Conservation (phyloP, 2,888 invertebrate genomes). For the Habroteleia sp. region DNA sequence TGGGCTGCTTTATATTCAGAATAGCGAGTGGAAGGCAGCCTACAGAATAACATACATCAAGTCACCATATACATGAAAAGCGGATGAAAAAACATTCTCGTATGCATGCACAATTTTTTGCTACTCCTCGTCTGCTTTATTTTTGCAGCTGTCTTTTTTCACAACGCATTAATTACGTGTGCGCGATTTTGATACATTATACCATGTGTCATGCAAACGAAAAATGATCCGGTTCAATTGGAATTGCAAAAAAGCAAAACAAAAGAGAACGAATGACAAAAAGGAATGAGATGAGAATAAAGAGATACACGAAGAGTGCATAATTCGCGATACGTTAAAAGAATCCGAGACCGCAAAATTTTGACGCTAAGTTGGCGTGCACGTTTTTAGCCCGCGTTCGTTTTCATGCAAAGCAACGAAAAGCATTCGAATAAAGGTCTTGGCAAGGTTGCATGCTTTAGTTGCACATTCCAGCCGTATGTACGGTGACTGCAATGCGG, state of each 20-base stretch:
- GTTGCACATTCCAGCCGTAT: conserved; percentile 58
- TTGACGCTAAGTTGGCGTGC: conserved; percentile 27
- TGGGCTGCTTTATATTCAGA: conserved; percentile 73
- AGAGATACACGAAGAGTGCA: neutral
- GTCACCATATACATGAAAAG: conserved; percentile 62
- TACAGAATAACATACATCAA: conserved; percentile 62
- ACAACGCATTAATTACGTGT: conserved; percentile 54
- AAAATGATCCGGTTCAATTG: neutral
- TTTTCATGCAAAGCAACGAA: conserved; percentile 52
- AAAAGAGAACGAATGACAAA: too few species aligned
- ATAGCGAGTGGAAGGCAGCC: conserved; percentile 68
- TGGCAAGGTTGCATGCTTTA: conserved; percentile 62
- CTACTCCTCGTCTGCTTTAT: conserved; percentile 44
- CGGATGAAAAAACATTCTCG: conserved; percentile 64
- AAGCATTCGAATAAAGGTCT: conserved; percentile 59
- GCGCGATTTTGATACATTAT: conserved; percentile 36
- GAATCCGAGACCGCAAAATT: conserved; percentile 15
- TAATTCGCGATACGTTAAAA: neutral
- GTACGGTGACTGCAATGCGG: conserved; percentile 70
- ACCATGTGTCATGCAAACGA: neutral
- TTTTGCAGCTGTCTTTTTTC: conserved; percentile 50
- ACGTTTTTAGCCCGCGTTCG: conserved; percentile 32
- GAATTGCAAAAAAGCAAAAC: neutral
- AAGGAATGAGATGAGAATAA: neutral
- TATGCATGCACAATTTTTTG: conserved; percentile 62